Conservation (phyloP, 64 coral and sea anemone genomes). For the Stylophora pistillata region DNA sequence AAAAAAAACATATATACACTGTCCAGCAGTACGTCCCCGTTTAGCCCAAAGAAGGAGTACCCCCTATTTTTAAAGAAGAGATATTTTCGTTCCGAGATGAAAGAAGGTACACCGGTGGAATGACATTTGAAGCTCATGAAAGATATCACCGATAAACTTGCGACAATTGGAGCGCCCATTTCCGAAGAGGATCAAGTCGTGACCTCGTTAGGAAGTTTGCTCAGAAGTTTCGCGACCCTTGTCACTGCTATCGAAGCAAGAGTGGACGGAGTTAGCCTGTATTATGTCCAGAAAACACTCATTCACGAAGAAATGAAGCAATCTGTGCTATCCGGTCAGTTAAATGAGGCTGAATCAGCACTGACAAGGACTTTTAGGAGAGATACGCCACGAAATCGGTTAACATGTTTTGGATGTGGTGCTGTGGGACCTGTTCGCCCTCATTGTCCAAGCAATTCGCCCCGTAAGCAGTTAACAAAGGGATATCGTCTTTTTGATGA, state of each 20-base stretch:
- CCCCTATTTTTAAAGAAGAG: slow-evolving; percentile 46
- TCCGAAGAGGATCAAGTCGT: slow-evolving; percentile 53
- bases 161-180: slow-evolving; percentile 31
- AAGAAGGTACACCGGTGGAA: slow-evolving; percentile 16
- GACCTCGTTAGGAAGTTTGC: slow-evolving; percentile 39
- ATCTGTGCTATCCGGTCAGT: slow-evolving; percentile 9
- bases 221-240: slow-evolving; percentile 7
- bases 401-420: slow-evolving; percentile 36
- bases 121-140: slow-evolving; percentile 57
- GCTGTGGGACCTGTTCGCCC: slow-evolving; percentile 34
- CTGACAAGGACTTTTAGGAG: slow-evolving; percentile 1
- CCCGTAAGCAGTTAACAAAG: background rate
- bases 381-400: background rate
- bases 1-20: too few species aligned
- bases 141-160: slow-evolving; percentile 41
- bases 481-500: slow-evolving; percentile 59
- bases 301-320: slow-evolving; percentile 47
- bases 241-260: slow-evolving; percentile 42
- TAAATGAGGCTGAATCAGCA: slow-evolving; percentile 27
- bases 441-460: background rate
- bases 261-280: slow-evolving; percentile 31
- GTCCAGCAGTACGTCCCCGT: too few species aligned
- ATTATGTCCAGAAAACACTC: slow-evolving; percentile 56
- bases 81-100: slow-evolving; percentile 55
- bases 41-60: too few species aligned